Evolutionary conservation across 2,113 vertebrate species (phyloP).

Genomic region (Bettongia penicillata): DNA sequence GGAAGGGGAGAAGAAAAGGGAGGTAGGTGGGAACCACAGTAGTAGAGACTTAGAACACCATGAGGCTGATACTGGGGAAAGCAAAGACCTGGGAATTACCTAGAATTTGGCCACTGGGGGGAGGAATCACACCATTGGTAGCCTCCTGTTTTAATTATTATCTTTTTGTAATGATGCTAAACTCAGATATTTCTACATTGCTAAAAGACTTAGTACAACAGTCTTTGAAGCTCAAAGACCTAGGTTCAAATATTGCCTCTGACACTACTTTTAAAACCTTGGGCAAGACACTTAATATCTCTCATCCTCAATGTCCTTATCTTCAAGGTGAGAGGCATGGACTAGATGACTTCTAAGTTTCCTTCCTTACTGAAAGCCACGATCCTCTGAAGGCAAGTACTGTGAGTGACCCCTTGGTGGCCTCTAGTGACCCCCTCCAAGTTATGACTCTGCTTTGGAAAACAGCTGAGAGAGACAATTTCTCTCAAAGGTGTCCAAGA

Average conservation of each 20-base stretch:
- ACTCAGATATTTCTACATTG: not conserved
- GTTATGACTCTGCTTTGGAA: not conserved
- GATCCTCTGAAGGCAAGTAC: not conserved
- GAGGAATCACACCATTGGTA: not conserved
- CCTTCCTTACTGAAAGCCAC: not conserved
- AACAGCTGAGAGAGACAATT: not conserved
- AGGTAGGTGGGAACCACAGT: not conserved
- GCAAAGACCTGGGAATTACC: not conserved
- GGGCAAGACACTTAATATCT: not conserved
- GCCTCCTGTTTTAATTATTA: not conserved
- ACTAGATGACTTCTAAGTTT: not conserved
- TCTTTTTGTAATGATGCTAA: not conserved
- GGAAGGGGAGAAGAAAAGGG: not conserved
- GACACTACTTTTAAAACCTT: not conserved
- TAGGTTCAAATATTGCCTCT: not conserved
- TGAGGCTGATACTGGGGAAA: not conserved
- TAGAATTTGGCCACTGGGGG: not conserved
- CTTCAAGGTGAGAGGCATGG: not conserved
- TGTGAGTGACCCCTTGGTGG: not conserved
- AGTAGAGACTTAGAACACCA: not conserved
- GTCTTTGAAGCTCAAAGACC: not conserved
- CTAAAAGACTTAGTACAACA: not conserved
- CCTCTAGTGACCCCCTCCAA: not conserved
- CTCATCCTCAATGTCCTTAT: not conserved
- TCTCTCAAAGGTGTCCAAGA: not conserved